A percentile compares a stretch with the other conserved stretches of the same genome.
Evolutionary conservation across 2,888 invertebrate genomes (phyloP).

Genomic region (Vannuccia rotundouncinata): DNA sequence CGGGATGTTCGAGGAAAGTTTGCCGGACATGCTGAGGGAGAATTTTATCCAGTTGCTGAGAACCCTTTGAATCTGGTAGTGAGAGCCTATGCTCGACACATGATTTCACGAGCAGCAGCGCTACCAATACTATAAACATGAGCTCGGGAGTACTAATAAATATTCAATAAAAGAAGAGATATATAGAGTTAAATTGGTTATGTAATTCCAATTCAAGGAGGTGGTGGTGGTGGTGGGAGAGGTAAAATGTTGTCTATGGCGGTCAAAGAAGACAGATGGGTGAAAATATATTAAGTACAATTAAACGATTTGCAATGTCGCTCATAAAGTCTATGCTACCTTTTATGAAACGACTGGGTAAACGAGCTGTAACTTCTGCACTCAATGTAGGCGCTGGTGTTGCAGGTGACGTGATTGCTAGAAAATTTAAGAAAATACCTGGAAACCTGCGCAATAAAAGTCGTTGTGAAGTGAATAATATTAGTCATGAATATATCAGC

Average conservation of each 20-base stretch:
- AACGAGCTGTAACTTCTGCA: neutral
- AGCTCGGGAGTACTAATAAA: neutral
- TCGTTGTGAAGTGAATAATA: neutral
- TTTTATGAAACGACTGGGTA: neutral
- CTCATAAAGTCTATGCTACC: neutral
- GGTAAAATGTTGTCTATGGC: neutral
- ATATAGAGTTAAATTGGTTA: neutral
- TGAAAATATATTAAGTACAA: neutral
- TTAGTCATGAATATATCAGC: neutral
- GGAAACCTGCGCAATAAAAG: neutral
- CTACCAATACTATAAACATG: neutral
- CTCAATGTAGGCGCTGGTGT: neutral
- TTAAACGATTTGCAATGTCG: neutral
- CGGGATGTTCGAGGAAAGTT: neutral
- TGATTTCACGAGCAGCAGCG: neutral
- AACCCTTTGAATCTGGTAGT: neutral
- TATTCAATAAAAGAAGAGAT: neutral
- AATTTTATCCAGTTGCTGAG: neutral
- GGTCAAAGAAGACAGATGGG: neutral
- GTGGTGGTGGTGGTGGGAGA: neutral
- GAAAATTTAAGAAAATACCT: neutral
- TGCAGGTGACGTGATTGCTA: neutral
- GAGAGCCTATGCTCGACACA: neutral
- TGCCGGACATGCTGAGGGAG: neutral
- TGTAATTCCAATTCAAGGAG: neutral